Base-by-base conservation (phyloP, 2,888 invertebrate genomes). In the Heliconius charithonia region DNA sequence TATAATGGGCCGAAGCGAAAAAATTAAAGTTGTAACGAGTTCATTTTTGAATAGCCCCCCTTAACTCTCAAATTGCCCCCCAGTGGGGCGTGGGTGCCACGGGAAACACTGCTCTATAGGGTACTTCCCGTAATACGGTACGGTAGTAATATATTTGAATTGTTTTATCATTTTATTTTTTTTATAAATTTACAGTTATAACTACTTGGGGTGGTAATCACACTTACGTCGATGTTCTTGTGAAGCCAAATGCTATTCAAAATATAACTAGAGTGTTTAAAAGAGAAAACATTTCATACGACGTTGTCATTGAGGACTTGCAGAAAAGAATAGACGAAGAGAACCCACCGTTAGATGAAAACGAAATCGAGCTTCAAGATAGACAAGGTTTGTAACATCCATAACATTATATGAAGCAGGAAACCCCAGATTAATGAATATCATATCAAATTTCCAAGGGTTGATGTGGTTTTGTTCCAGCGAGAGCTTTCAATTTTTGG, bases 251-350 rank as follows among this genome's bases (percentile, higher is more conserved):
- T 72, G 95, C 96, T n/a, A 89, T 97, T 73, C 92, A 95, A 71
- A 96, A 96, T 82, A 96, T 97, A 3, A 95, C 96, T 77, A 91
- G 95, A 75, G 92, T 96, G 77, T 95, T 98, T 59, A 92, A 94
- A 77, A 94, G 96, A 63, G 96, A 96, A 81, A 96, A 96, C 77
- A 95, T 98, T 78, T 89, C 95, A 32, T 97, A 96, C 87, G 95
- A 96, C 75, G 93, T 98, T n/a, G 91, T 97, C 69, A 97, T 98
- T 85, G 96, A 97, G 74, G 97, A 98, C 91, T 89, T 98, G 75
- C 98, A 98, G 89, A 95, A 95, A 85, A 97, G 97, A 72, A 98
- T 98, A 81, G 96, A 98, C 84, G 96, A 96, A 82, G 98, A 98
- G 92, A 98, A 98, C 91, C 97, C 97, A 70, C 95, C 96, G 4